These are phyloP conservation scores for Tetramorium simillimum DNA, from an alignment of 1,140 invertebrate genomes.

Conservation along the genomic window DNA sequence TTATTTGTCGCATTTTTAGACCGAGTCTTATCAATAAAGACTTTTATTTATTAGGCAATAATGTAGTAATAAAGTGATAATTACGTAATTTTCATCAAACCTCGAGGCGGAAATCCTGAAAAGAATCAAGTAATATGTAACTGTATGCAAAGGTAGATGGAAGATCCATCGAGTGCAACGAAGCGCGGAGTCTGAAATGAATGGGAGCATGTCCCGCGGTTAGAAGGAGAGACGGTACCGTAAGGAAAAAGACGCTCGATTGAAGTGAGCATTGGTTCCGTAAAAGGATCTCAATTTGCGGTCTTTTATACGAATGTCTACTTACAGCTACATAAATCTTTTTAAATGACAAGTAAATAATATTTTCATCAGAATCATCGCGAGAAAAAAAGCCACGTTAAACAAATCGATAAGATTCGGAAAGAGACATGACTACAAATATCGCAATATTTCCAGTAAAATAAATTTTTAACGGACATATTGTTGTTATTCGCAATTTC, in stretches of 20 bases:
- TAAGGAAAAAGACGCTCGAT: conserved; percentile 26
- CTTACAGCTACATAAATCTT: conserved; percentile 18
- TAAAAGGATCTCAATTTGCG: conserved; percentile 52
- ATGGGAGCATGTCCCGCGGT: conserved; percentile 66
- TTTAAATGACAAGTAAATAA: conserved; percentile 24
- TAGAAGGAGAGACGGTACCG: conserved; percentile 10
- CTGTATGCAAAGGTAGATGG: conserved; percentile 55
- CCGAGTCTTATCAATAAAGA: background rate
- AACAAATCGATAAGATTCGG: conserved; percentile 24
- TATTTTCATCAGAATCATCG: conserved; percentile 9
- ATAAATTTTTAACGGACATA: background rate
- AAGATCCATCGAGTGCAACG: conserved; percentile 65
- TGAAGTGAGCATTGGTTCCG: conserved; percentile 39
- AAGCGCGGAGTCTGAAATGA: conserved; percentile 54
- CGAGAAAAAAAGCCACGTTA: background rate
- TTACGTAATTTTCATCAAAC: conserved; percentile 33
- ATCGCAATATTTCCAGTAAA: background rate
- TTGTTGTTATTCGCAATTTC: background rate
- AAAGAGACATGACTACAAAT: background rate
- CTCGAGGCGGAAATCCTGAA: conserved; percentile 30
- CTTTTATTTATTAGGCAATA: background rate
- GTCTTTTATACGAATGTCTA: conserved; percentile 38
- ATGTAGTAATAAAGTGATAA: background rate
- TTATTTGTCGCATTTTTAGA: background rate
- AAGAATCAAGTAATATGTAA: conserved; percentile 31